These are phyloP conservation scores for Pagetopsis macropterus DNA, from an alignment of 2,797 vertebrate species.

Conservation along the genomic window DNA sequence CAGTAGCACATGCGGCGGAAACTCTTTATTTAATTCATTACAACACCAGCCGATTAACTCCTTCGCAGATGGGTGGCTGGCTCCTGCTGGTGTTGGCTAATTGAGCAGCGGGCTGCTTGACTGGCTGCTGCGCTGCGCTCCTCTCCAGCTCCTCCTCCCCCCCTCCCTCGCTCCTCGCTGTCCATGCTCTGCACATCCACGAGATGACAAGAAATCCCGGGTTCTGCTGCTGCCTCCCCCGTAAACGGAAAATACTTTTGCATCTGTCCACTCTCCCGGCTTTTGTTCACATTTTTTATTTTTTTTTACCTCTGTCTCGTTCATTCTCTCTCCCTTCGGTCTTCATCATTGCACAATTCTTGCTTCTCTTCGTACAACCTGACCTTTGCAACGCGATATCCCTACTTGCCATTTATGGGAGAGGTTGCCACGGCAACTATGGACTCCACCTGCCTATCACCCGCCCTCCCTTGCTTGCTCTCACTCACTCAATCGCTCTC, in stretches of 20 bases:
- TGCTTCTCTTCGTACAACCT: constrained; percentile 68
- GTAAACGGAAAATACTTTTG: constrained; percentile 57
- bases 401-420: constrained; percentile 81
- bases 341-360: constrained; percentile 45
- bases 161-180: constrained; percentile 34
- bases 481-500: constrained; percentile 19
- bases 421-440: constrained; percentile 87
- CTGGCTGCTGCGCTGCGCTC: constrained; percentile 68
- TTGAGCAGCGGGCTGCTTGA: constrained; percentile 74
- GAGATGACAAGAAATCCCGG: constrained; percentile 63
- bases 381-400: constrained; percentile 88
- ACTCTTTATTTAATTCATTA: constrained; percentile 87
- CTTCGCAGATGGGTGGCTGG: constrained; percentile 73
- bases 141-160: constrained; percentile 34
- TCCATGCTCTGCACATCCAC: constrained; percentile 60
- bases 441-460: constrained; percentile 91
- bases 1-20: constrained; percentile 78
- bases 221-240: constrained; percentile 35
- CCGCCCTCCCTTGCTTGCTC: constrained; percentile 22
- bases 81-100: constrained; percentile 76
- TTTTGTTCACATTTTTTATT: not conserved
- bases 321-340: constrained; percentile 31
- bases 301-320: not conserved
- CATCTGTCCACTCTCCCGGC: constrained; percentile 28
- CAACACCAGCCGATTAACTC: constrained; percentile 84